phyloP scores from a whole-genome alignment of 53 echinoderm and acorn worm species.

The Mesocentrotus franciscanus region DNA sequence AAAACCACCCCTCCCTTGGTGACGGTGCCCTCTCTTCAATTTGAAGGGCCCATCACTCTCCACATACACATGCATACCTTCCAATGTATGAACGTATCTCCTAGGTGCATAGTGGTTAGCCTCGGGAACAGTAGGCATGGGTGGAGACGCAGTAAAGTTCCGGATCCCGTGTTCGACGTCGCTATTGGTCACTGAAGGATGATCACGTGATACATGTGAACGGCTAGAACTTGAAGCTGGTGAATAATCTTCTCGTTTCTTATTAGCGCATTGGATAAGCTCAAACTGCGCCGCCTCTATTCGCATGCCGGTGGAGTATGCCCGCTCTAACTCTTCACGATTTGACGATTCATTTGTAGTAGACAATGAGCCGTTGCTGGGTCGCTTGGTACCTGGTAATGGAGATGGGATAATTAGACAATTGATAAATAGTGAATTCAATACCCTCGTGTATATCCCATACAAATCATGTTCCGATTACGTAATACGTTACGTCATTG shows the following conservation, averaged over 20 bases:
- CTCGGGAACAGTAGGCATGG: constrained; percentile 86
- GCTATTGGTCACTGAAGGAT: constrained; percentile 78
- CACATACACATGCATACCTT: constrained; percentile 11
- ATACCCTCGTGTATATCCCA: no score
- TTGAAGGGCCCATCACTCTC: no score
- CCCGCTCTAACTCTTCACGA: constrained; percentile 87
- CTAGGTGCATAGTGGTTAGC: constrained; percentile 63
- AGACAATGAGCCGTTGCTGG: constrained; percentile 54
- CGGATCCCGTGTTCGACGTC: constrained; percentile 92
- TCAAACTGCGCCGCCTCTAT: constrained; percentile 76
- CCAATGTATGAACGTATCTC: constrained; percentile 47
- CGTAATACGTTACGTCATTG: no score
- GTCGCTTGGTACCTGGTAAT: constrained; percentile 53
- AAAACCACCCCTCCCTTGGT: no score
- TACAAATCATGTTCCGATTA: no score
- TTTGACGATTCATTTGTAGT: constrained; percentile 74
- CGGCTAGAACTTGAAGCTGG: constrained; percentile 45
- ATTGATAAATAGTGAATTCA: not conserved
- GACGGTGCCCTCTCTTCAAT: no score
- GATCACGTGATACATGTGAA: constrained; percentile 51
- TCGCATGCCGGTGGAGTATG: constrained; percentile 83
- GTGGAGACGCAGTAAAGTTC: constrained; percentile 85
- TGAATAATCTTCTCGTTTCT: constrained; percentile 64
- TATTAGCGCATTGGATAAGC: constrained; percentile 66
- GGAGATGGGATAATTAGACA: not conserved